Evolutionary conservation across 1,140 invertebrate genomes (phyloP).

Genomic region (Agrilus planipennis): DNA sequence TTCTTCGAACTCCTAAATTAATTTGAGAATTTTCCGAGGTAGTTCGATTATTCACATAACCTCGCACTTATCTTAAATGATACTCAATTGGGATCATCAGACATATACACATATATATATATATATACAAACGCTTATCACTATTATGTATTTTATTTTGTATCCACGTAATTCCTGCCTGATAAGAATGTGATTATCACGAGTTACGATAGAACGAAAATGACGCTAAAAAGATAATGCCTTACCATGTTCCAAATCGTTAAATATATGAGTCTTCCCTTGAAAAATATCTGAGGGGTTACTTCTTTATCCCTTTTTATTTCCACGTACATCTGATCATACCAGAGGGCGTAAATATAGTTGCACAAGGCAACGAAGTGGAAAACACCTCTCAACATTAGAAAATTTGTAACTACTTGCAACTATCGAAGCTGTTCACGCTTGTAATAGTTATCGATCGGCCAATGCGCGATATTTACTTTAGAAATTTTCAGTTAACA

Average conservation of each 20-base stretch:
- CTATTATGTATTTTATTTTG: not conserved
- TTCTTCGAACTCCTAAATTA: no score
- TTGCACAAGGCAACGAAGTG: no score
- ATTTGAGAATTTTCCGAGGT: no score
- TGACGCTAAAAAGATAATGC: not conserved
- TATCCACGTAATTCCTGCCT: not conserved
- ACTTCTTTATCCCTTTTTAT: not conserved
- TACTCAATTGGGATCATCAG: not conserved
- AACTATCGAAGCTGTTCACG: no score
- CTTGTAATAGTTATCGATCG: no score
- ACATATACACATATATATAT: not conserved
- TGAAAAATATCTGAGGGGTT: constrained; percentile 3
- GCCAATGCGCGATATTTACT: no score
- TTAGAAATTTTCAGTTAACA: no score
- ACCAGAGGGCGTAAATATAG: constrained; percentile 7
- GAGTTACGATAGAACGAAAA: not conserved
- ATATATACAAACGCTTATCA: not conserved
- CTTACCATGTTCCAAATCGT: constrained; percentile 15
- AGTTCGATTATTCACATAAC: no score
- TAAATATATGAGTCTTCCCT: constrained; percentile 11
- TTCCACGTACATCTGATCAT: constrained; percentile 12
- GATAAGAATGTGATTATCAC: not conserved
- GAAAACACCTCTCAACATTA: no score
- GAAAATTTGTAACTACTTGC: no score
- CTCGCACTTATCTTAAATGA: no score